Evolutionary conservation across 2,797 vertebrate species (phyloP).

Genomic region (Heliangelus exortis): DNA sequence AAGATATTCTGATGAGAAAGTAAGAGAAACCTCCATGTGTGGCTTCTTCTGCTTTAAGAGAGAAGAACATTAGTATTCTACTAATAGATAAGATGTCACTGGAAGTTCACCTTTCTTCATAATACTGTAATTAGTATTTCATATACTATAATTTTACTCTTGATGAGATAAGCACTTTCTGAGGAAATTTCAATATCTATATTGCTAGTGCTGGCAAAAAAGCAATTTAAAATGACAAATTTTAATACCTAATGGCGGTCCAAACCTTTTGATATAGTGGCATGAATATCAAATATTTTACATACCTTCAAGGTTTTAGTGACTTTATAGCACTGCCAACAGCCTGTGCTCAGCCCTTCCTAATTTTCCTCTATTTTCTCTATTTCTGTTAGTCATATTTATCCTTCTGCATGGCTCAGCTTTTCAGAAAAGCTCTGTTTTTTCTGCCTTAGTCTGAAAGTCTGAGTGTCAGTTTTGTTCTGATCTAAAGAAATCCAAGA

Average conservation of each 20-base stretch:
- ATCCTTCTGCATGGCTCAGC: neutral
- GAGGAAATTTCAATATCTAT: slow-evolving; percentile 80
- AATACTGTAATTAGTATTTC: slow-evolving; percentile 83
- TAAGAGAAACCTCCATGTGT: slow-evolving; percentile 35
- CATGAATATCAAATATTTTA: slow-evolving; percentile 71
- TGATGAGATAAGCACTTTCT: slow-evolving; percentile 85
- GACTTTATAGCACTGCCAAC: slow-evolving; percentile 35
- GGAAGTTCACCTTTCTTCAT: slow-evolving; percentile 81
- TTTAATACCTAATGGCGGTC: slow-evolving; percentile 76
- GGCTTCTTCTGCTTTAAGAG: slow-evolving; percentile 63
- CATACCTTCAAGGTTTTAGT: slow-evolving; percentile 49
- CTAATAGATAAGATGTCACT: slow-evolving; percentile 80
- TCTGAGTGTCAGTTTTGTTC: neutral
- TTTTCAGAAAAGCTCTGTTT: neutral
- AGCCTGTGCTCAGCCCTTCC: neutral
- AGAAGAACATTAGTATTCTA: slow-evolving; percentile 79
- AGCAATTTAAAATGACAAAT: slow-evolving; percentile 78
- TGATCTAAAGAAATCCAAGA: slow-evolving; percentile 26
- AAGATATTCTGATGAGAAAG: neutral
- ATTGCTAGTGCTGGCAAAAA: slow-evolving; percentile 75
- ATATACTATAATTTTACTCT: slow-evolving; percentile 79
- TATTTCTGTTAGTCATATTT: neutral
- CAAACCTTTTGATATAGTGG: slow-evolving; percentile 69
- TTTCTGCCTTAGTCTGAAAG: neutral
- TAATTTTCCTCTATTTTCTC: neutral